Evolutionary conservation across 2,113 vertebrate species (phyloP).

Genomic region (Pelodiscus sinensis): DNA sequence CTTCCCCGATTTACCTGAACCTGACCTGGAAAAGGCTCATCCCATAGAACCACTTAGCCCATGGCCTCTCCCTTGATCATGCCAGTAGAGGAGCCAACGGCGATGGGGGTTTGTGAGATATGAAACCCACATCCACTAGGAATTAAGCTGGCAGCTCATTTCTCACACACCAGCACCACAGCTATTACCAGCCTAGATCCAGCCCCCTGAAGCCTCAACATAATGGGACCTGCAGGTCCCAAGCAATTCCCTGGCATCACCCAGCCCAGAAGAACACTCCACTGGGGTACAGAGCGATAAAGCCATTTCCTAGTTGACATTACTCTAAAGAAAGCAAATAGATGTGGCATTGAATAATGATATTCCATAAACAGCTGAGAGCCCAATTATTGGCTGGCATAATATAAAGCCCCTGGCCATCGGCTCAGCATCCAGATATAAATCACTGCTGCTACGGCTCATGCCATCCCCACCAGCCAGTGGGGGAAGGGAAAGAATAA

Average conservation of each 20-base stretch:
- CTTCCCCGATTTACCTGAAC: background rate
- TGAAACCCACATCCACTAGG: background rate
- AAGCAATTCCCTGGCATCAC: rapidly evolving
- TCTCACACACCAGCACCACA: background rate
- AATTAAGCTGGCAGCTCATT: background rate
- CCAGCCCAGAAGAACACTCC: background rate
- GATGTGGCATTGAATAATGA: background rate
- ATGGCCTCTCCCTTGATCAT: too few relatives aligned
- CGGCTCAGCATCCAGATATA: background rate
- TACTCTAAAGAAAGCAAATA: background rate
- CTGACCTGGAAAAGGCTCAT: rapidly evolving
- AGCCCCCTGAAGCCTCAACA: background rate
- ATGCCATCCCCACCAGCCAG: background rate
- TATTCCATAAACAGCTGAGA: background rate
- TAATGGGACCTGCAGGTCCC: background rate
- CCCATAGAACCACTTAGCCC: background rate
- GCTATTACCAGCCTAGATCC: background rate
- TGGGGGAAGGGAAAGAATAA: background rate
- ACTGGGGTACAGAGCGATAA: background rate
- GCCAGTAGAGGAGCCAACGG: background rate
- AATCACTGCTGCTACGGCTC: background rate
- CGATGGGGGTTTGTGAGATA: background rate
- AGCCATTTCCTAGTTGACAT: background rate
- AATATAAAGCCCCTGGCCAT: background rate
- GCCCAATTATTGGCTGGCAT: background rate